Percentiles rank a stretch among this genome's conserved stretches.
Conservation (phyloP, 2,888 invertebrate genomes). For the Papilio elwesi region DNA sequence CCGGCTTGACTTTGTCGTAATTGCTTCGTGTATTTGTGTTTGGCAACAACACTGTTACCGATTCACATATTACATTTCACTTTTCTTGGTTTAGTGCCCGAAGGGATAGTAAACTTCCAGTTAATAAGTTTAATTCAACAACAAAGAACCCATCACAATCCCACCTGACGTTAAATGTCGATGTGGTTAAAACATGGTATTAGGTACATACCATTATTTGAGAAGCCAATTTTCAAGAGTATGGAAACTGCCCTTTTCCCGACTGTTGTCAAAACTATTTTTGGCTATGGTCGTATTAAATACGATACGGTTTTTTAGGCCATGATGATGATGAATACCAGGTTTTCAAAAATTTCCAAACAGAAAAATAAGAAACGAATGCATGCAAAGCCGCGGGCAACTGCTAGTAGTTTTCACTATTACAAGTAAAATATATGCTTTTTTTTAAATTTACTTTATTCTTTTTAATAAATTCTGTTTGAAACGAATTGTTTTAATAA, state of each 20-base stretch:
- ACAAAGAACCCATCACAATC: neutral
- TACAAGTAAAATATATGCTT: too few relatives aligned
- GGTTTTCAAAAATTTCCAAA: too few relatives aligned
- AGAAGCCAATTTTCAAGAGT: too few relatives aligned
- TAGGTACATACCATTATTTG: neutral
- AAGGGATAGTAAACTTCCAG: neutral
- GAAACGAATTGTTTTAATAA: constrained; percentile 14
- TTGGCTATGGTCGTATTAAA: too few relatives aligned
- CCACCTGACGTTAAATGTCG: constrained; percentile 11
- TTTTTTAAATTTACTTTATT: neutral
- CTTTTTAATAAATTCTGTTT: neutral
- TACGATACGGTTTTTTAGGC: too few relatives aligned
- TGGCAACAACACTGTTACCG: constrained; percentile 52
- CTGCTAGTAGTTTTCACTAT: too few relatives aligned
- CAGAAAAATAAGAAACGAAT: too few relatives aligned
- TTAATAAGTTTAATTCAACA: neutral
- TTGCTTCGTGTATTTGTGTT: constrained; percentile 57
- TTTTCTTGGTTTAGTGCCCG: neutral
- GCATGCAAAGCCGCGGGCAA: too few relatives aligned
- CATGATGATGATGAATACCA: too few relatives aligned
- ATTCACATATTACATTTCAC: constrained; percentile 45
- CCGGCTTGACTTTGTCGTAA: constrained; percentile 46
- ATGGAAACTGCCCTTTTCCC: too few relatives aligned
- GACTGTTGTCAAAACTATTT: too few relatives aligned
- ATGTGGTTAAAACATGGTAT: neutral